Evolutionary conservation across 2,113 vertebrate genomes (phyloP), one percentile per base, ranked within the genome.

Genomic region (Odocoileus hemionus): DNA sequence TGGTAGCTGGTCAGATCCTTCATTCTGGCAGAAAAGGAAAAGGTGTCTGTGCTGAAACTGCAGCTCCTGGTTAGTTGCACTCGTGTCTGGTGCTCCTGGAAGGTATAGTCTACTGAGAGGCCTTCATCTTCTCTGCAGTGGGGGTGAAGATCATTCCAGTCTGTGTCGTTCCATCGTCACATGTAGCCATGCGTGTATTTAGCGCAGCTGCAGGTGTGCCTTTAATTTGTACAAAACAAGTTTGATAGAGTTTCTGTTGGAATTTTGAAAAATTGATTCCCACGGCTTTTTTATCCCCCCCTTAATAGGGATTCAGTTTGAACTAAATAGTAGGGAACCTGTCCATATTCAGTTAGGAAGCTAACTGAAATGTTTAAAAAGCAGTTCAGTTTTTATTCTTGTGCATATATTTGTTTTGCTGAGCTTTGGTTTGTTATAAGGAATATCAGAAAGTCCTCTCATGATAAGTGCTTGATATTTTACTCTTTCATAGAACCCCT

Each of bases 221-320:
- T 85, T 85, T 86, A 95, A 76, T 84, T 92, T 96, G 55, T 86
- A 55, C 95, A 96, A 96, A 97, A 15, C 97, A 89, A 82, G n/a
- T 70, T 79, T 52, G 86, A 86, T 61, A 86, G 64, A 55, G 60
- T 97, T 96, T 91, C 43, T 57, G 12, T 83, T 91, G 70, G 86
- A 93, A 92, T 70, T 96, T 97, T 90, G 92, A 88, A 95, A 86
- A 86, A 76, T 82, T 70, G 60, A 84, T 43, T 60, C 57, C 57
- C 47, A n/a, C 70, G 76, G 14, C 30, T 50, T 55, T 94, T 92
- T 91, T 50, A 3, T 1, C 1, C 12, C 47, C 47, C 47, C 47
- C 47, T 3, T 4, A 60, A 61, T 87, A 89, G 60, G 11, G 50
- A 64, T 88, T 52, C 54, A 79, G 17, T 95, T 57, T 60, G 86